phyloP scores from a whole-genome alignment of 2,888 invertebrate species.

The Troglohyphantes excavatus region DNA sequence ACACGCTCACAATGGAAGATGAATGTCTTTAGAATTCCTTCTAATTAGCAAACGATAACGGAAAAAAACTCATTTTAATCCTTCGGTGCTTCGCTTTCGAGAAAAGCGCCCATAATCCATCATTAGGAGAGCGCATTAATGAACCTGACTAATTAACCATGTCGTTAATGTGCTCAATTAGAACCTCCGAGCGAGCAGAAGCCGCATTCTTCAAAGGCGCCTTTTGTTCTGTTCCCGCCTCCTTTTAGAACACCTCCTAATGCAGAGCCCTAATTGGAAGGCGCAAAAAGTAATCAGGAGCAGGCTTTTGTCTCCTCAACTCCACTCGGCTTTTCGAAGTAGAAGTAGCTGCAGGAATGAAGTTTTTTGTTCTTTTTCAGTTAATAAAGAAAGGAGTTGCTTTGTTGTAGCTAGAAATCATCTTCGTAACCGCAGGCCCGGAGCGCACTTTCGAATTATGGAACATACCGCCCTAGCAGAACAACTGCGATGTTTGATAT shows the following conservation, averaged over 20 bases:
- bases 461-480: too few relatives aligned
- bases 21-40: background rate
- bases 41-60: background rate
- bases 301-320: background rate
- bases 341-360: too few relatives aligned
- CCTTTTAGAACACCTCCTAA: background rate
- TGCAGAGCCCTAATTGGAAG: background rate
- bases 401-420: too few relatives aligned
- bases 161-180: background rate
- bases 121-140: background rate
- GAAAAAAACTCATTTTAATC: background rate
- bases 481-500: too few relatives aligned
- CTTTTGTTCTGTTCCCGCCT: background rate
- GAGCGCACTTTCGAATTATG: too few relatives aligned
- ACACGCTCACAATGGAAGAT: background rate
- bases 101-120: background rate
- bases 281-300: constrained; percentile 1
- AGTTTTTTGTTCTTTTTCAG: too few relatives aligned
- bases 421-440: too few relatives aligned
- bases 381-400: too few relatives aligned
- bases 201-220: too few relatives aligned
- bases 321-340: background rate
- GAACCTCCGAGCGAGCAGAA: background rate
- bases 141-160: constrained; percentile 5
- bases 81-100: background rate